phyloP scores from a whole-genome alignment of 1,140 invertebrate species.

The Ceratina japonica region DNA sequence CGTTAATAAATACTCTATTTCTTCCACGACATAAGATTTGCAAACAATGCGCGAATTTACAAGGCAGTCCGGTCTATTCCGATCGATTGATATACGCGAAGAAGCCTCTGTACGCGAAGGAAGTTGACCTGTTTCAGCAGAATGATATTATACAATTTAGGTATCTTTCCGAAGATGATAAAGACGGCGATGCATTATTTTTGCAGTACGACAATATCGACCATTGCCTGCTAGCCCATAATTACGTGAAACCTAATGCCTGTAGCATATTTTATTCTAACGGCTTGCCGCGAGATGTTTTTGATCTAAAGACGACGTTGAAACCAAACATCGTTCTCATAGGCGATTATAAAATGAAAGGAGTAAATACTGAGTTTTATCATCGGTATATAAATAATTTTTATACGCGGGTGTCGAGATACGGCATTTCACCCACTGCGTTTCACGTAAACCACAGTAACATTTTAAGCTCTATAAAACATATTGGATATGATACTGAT shows the following conservation, averaged over 20 bases:
- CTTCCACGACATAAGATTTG: conserved; percentile 56
- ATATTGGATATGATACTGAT: conserved; percentile 54
- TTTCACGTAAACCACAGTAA: conserved; percentile 48
- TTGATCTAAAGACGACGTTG: conserved; percentile 56
- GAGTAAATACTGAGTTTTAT: conserved; percentile 57
- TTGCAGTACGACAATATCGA: conserved; percentile 35
- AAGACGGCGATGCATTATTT: conserved; percentile 7
- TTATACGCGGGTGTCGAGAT: conserved; percentile 63
- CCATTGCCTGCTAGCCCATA: conserved; percentile 70
- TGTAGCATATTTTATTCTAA: conserved; percentile 69
- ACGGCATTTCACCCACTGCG: conserved; percentile 49
- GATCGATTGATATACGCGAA: conserved; percentile 70
- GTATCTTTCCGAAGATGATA: conserved; percentile 10
- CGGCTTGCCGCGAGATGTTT: conserved; percentile 38
- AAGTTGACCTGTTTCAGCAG: conserved; percentile 61
- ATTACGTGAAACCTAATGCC: conserved; percentile 60
- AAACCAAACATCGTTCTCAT: conserved; percentile 58
- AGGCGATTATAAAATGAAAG: neutral
- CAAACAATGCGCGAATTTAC: conserved; percentile 43
- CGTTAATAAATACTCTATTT: conserved; percentile 52
- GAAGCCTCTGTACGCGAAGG: conserved; percentile 57
- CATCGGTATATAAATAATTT: conserved; percentile 57
- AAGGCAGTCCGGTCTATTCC: conserved; percentile 70
- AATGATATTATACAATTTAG: conserved; percentile 60
- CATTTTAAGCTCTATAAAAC: conserved; percentile 41